Evolutionary conservation across 2,113 vertebrate species (phyloP).

Genomic region (Varanus komodoensis): DNA sequence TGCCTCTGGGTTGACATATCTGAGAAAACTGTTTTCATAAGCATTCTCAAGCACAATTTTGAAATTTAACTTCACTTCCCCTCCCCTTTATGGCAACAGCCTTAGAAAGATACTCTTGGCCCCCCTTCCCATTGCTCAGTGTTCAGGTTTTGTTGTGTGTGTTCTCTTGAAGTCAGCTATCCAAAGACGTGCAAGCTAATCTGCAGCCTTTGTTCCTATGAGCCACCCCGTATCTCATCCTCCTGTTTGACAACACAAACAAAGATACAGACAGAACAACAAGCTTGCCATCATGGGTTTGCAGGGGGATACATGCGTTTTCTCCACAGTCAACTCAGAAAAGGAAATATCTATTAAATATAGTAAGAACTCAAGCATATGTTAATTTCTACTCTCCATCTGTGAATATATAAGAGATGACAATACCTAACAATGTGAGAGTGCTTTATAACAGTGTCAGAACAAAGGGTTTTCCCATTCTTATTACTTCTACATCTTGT

Average conservation of each 20-base stretch:
- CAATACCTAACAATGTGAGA: neutral
- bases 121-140: too few species aligned
- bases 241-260: rapidly evolving
- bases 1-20: too few species aligned
- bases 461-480: neutral
- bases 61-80: too few species aligned
- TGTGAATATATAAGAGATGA: neutral
- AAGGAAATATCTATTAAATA: neutral
- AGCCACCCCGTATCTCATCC: neutral
- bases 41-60: too few species aligned
- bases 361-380: neutral
- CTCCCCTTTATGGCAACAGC: too few species aligned
- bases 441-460: neutral
- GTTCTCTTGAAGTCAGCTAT: rapidly evolving
- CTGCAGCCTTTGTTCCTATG: neutral
- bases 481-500: neutral
- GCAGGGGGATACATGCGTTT: neutral
- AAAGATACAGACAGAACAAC: neutral
- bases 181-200: rapidly evolving
- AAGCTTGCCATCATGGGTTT: neutral
- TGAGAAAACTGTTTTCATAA: too few species aligned
- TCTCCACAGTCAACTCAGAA: neutral
- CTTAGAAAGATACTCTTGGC: neutral
- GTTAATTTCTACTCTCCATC: neutral
- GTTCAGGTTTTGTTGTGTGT: neutral